Evolutionary conservation across 2,113 vertebrate genomes (phyloP).

Genomic region (Perca fluviatilis): DNA sequence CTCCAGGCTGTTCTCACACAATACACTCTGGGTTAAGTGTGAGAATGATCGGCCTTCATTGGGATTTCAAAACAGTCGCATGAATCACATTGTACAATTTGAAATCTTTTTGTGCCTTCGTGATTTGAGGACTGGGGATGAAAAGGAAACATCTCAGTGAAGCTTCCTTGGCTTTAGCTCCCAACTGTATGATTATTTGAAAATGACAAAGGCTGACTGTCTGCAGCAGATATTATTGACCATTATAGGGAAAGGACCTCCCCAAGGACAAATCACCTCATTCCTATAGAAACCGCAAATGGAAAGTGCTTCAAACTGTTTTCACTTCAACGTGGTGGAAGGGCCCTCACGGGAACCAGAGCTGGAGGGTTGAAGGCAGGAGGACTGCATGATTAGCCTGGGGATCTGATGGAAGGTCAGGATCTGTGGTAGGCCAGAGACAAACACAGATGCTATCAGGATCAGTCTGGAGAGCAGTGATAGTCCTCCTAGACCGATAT

Average conservation of each 20-base stretch:
- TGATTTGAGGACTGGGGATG: slow-evolving; percentile 9
- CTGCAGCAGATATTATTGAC: slow-evolving; percentile 52
- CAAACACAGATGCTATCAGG: slow-evolving; percentile 76
- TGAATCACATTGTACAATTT: slow-evolving; percentile 40
- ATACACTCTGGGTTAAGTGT: slow-evolving; percentile 27
- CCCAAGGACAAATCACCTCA: slow-evolving; percentile 44
- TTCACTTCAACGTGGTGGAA: slow-evolving; percentile 51
- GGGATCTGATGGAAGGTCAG: slow-evolving; percentile 74
- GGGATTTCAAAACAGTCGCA: slow-evolving; percentile 45
- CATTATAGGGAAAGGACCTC: slow-evolving; percentile 45
- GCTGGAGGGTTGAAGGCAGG: slow-evolving; percentile 51
- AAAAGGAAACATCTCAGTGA: slow-evolving; percentile 34
- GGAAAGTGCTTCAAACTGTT: slow-evolving; percentile 63
- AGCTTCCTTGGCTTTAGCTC: slow-evolving; percentile 20
- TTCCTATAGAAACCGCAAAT: slow-evolving; percentile 43
- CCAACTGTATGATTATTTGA: slow-evolving; percentile 41
- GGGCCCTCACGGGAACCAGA: slow-evolving; percentile 40
- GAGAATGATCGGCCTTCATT: slow-evolving; percentile 27
- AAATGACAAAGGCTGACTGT: slow-evolving; percentile 36
- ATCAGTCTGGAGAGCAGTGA: slow-evolving; percentile 68
- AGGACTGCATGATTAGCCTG: slow-evolving; percentile 62
- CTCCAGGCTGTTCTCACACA: slow-evolving; percentile 49
- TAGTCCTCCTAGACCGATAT: slow-evolving; percentile 59
- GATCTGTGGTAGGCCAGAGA: slow-evolving; percentile 60
- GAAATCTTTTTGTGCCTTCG: slow-evolving; percentile 15